Percentiles rank a stretch among this genome's conserved stretches.
These are phyloP conservation scores for Bovichtus variegatus DNA, from an alignment of 2,797 vertebrate species.

Conservation along the genomic window DNA sequence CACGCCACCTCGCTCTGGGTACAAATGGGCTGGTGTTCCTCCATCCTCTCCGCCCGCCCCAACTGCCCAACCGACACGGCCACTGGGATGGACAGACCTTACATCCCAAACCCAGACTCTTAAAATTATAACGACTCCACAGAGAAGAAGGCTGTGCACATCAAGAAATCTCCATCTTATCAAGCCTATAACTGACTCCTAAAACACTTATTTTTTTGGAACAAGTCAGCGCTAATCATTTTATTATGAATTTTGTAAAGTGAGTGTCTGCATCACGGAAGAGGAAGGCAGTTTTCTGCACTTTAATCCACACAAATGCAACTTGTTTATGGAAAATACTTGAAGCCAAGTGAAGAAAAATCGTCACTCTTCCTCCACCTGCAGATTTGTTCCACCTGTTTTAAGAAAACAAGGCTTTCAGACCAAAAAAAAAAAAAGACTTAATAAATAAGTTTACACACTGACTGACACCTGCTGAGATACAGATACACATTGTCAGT, in stretches of 20 bases:
- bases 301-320: neutral
- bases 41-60: conserved; percentile 63
- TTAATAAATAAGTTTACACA: conserved; percentile 34
- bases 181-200: neutral
- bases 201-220: conserved; percentile 18
- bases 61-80: conserved; percentile 68
- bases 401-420: conserved; percentile 7
- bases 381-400: neutral
- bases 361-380: neutral
- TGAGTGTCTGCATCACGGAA: conserved; percentile 4
- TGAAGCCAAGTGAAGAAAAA: neutral
- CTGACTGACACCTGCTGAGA: conserved; percentile 72
- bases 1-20: conserved; percentile 85
- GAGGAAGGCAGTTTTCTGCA: neutral
- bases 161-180: conserved; percentile 16
- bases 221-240: neutral
- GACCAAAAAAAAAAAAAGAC: conserved; percentile 37
- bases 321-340: neutral
- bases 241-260: neutral
- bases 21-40: conserved; percentile 86
- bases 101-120: conserved; percentile 55
- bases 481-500: conserved; percentile 63
- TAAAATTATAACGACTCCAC: conserved; percentile 57
- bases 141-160: conserved; percentile 22
- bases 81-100: conserved; percentile 73